These are phyloP conservation scores for Apteryx mantelli DNA, from an alignment of 2,113 vertebrate species.

Conservation along the genomic window DNA sequence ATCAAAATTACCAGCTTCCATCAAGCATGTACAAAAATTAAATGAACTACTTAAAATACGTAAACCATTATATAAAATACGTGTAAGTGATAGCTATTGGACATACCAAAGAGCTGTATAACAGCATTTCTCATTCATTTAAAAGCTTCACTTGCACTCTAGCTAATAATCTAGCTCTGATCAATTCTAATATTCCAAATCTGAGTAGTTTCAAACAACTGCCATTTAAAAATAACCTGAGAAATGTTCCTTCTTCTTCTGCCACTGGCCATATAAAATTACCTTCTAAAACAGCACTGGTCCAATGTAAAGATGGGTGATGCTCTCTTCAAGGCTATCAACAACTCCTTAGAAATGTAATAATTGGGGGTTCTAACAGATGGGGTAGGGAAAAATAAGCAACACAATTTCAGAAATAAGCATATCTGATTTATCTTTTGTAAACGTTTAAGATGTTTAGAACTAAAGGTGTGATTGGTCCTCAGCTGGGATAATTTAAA, in stretches of 20 bases:
- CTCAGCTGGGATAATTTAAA: background rate
- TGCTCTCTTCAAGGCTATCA: background rate
- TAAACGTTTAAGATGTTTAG: background rate
- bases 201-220: background rate
- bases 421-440: background rate
- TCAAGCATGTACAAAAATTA: background rate
- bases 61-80: background rate
- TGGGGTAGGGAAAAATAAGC: background rate
- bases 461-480: background rate
- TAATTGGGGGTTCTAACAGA: background rate
- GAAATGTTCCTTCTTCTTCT: background rate
- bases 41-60: background rate
- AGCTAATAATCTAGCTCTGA: background rate
- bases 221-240: background rate
- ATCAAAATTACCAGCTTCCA: slow-evolving; percentile 18
- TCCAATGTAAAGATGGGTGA: background rate
- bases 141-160: background rate
- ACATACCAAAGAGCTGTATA: background rate
- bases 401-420: background rate
- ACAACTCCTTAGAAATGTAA: background rate
- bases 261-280: background rate
- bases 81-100: background rate
- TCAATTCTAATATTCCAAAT: background rate
- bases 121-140: background rate
- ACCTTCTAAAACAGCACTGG: background rate